Evolutionary conservation across 2,113 vertebrate genomes (phyloP).

Genomic region (Ardeotis arabs): DNA sequence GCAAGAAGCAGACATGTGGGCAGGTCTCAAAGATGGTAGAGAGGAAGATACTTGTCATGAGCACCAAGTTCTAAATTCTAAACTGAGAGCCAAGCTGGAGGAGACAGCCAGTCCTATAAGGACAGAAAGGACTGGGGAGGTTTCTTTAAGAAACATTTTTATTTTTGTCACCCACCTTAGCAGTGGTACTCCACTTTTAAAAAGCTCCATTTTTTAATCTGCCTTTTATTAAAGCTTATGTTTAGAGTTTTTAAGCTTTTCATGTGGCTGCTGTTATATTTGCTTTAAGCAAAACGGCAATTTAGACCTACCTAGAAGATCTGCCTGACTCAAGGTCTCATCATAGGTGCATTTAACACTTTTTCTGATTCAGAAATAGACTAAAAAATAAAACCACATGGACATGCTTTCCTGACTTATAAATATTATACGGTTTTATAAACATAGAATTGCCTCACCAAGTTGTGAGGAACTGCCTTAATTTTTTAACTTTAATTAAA

Average conservation of each 20-base stretch:
- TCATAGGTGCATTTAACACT: not conserved
- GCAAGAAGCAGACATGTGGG: not conserved
- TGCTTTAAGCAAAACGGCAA: not conserved
- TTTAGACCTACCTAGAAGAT: not conserved
- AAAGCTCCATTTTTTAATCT: not conserved
- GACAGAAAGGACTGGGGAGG: not conserved
- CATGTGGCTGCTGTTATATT: not conserved
- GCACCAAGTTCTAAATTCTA: not conserved
- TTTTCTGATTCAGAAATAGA: not conserved
- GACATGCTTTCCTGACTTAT: not conserved
- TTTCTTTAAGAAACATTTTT: not conserved
- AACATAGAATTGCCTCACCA: not conserved
- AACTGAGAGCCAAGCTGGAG: not conserved
- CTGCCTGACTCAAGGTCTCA: not conserved
- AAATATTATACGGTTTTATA: not conserved
- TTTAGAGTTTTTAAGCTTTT: not conserved
- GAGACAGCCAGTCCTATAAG: not conserved
- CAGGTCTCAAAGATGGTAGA: not conserved
- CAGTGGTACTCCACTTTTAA: not conserved
- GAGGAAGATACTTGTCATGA: not conserved
- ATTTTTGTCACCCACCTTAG: not conserved
- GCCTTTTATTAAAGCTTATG: not conserved
- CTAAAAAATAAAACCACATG: accelerated
- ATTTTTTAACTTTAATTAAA: not conserved
- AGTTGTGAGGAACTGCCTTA: not conserved